phyloP scores from a whole-genome alignment of 2,113 vertebrate species.

The Oreochromis spilurus region DNA sequence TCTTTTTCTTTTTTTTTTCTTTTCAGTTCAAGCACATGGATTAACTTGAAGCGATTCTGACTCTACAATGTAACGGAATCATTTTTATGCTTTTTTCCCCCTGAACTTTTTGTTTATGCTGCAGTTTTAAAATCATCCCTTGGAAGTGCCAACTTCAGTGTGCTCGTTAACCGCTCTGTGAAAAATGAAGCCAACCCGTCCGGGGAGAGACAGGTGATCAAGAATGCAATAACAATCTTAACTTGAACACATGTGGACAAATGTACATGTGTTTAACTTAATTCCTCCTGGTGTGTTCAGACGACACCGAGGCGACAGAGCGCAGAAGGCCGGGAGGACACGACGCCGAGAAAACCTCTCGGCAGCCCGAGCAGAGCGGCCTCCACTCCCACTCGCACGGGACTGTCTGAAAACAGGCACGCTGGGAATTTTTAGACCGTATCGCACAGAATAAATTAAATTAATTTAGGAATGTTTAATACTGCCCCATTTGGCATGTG shows the following conservation, averaged over 20 bases:
- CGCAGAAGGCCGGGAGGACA: slow-evolving; percentile 84
- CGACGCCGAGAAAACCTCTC: slow-evolving; percentile 80
- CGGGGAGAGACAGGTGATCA: slow-evolving; percentile 84
- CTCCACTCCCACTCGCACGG: slow-evolving; percentile 79
- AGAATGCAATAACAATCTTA: not conserved
- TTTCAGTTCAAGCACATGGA: not conserved
- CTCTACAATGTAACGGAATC: not conserved
- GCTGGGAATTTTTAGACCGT: not conserved
- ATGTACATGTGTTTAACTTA: not conserved
- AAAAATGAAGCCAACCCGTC: slow-evolving; percentile 85
- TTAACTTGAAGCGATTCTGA: not conserved
- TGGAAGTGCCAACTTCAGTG: slow-evolving; percentile 90
- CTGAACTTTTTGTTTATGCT: not conserved
- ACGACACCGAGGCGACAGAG: slow-evolving; percentile 78
- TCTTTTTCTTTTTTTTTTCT: not conserved
- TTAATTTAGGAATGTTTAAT: not conserved
- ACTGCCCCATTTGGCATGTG: not conserved
- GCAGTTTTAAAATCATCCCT: slow-evolving; percentile 85
- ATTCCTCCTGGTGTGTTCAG: slow-evolving; percentile 56
- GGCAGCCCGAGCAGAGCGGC: slow-evolving; percentile 77
- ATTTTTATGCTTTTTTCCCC: not conserved
- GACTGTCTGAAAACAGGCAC: slow-evolving; percentile 88
- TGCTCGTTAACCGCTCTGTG: slow-evolving; percentile 81
- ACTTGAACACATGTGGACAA: not conserved
- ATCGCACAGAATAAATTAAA: not conserved